Conservation (phyloP, 2,113 vertebrate species). For the Catharus minimus region DNA sequence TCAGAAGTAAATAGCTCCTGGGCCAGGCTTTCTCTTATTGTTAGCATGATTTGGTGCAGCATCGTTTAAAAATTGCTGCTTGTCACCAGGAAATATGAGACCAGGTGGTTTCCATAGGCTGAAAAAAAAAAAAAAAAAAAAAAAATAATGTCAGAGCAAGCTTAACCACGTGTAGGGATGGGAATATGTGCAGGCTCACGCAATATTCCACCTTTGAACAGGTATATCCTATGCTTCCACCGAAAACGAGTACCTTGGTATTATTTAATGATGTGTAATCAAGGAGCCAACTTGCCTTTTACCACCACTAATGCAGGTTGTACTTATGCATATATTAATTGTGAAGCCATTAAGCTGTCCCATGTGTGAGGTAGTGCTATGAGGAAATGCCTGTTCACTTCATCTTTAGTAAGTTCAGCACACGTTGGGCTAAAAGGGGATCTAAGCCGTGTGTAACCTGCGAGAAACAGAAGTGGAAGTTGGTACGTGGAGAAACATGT, state of each 20-base stretch:
- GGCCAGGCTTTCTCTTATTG: neutral
- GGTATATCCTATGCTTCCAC: neutral
- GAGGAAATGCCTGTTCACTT: conserved; percentile 61
- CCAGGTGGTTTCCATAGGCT: neutral
- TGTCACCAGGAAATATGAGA: neutral
- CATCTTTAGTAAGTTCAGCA: conserved; percentile 45
- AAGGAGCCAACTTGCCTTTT: conserved; percentile 47
- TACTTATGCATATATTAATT: conserved; percentile 71
- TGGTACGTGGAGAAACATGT: neutral
- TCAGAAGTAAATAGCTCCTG: neutral
- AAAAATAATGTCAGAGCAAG: neutral
- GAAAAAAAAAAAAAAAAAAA: neutral
- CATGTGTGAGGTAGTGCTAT: conserved; percentile 15
- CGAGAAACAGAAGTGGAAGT: conserved; percentile 55
- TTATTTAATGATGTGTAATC: conserved; percentile 33
- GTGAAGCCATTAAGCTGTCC: conserved; percentile 65
- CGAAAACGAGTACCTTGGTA: neutral
- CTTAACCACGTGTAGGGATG: neutral
- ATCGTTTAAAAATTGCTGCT: neutral
- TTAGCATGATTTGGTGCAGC: neutral
- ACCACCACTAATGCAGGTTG: conserved; percentile 56
- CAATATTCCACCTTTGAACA: neutral
- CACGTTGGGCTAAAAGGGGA: conserved; percentile 43
- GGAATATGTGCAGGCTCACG: neutral
- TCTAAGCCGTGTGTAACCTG: conserved; percentile 30